Base-by-base conservation (phyloP, 2,113 vertebrate genomes). In the Callopanchax toddi region DNA sequence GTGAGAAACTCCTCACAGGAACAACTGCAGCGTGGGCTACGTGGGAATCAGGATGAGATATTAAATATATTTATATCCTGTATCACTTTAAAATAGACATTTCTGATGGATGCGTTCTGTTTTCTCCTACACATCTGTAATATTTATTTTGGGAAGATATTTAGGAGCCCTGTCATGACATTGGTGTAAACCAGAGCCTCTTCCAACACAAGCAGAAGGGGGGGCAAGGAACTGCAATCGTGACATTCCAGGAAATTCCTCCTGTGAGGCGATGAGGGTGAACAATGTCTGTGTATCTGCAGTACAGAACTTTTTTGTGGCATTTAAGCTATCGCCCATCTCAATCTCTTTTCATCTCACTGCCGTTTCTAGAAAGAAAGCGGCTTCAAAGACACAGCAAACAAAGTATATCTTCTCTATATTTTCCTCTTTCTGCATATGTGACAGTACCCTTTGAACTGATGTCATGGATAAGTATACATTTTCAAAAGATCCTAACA, bases 161-260 rank as follows among this genome's bases (percentile, higher is more conserved):
- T 9, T 32, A 32, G 6, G 29, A 32, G 10, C 6, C 29, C 6
- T 32, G 4, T 32, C 29, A 9, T 32, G 29, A 32, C 62, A 25
- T 64, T 63, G 65, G 68, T 23, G 20, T 49, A 56, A 6, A 40
- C 52, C 48, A 72, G 49, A 62, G 70, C 52, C 46, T 78, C 78
- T 75, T 67, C 60, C 51, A 53, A 25, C 29, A 42, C 15, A 52
- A 6, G 29, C 29, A 32, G n/a, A n/a, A n/a, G n/a, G n/a, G n/a
- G n/a, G n/a, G n/a, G n/a, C 29, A 32, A 32, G 29, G 39, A 67
- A 70, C 71, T 74, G 29, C 54, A 67, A 76, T 61, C 16, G 10
- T 74, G 64, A 67, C 72, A 76, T 84, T 71, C 45, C 52, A 52
- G 71, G 76, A 84, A 71, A 84, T 76, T 76, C 66, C 76, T 79